A percentile compares a stretch with the other conserved stretches of the same genome.
Evolutionary conservation across 2,113 vertebrate species (phyloP).

Genomic region (Lampris megalopsis): DNA sequence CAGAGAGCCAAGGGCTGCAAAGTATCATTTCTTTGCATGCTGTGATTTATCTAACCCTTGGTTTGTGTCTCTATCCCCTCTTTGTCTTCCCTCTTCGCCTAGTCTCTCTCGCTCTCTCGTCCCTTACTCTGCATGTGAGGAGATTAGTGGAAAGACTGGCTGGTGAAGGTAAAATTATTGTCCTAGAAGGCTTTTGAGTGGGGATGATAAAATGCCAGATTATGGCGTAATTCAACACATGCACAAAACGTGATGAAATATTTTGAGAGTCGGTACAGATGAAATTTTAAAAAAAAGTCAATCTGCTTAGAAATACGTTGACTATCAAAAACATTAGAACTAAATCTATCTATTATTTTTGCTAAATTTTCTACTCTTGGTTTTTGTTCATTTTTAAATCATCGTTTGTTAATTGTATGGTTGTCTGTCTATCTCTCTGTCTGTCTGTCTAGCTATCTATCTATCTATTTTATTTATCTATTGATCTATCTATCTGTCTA

Average conservation of each 20-base stretch:
- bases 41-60: slow-evolving; percentile 70
- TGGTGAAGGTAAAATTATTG: slow-evolving; percentile 29
- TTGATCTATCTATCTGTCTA: too few relatives aligned
- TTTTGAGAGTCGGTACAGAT: not conserved
- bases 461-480: too few relatives aligned
- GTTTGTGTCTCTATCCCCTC: slow-evolving; percentile 61
- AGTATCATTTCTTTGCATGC: slow-evolving; percentile 57
- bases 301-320: too few relatives aligned
- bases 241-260: too few relatives aligned
- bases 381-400: too few relatives aligned
- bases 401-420: too few relatives aligned
- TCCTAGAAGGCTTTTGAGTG: slow-evolving; percentile 42
- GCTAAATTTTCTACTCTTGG: too few relatives aligned
- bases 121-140: slow-evolving; percentile 52
- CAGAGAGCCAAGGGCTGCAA: slow-evolving; percentile 50
- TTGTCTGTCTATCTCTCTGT: too few relatives aligned
- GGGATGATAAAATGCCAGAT: slow-evolving; percentile 33
- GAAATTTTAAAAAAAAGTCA: too few relatives aligned
- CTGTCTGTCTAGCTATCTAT: too few relatives aligned
- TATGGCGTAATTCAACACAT: slow-evolving; percentile 5
- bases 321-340: too few relatives aligned
- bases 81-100: slow-evolving; percentile 58
- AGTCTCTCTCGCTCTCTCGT: slow-evolving; percentile 57
- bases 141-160: slow-evolving; percentile 44
- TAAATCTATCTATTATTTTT: too few relatives aligned